Percentiles rank a stretch among this genome's conserved stretches.
Conservation (phyloP, 2,888 invertebrate species). For the Lymantria monacha region DNA sequence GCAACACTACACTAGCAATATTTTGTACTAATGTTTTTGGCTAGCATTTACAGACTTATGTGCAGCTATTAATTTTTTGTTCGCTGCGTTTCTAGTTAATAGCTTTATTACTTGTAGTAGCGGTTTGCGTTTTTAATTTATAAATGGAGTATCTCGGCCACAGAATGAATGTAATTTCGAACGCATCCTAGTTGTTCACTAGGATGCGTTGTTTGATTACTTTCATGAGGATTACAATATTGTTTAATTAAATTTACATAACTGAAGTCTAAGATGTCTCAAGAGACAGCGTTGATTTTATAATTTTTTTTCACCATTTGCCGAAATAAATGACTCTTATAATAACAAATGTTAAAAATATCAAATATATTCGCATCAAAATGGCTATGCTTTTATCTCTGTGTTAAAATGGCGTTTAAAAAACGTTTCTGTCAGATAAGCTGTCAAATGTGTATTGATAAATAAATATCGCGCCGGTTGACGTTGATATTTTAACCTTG, state of each 20-base stretch:
- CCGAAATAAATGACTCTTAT: no score
- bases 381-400: no score
- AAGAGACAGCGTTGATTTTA: constrained; percentile 13
- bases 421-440: no score
- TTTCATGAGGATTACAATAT: constrained; percentile 23
- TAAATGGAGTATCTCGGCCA: constrained; percentile 39
- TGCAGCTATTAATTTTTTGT: constrained; percentile 52
- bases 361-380: no score
- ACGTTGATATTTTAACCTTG: no score
- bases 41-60: constrained; percentile 57
- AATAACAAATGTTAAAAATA: no score
- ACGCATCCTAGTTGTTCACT: no score
- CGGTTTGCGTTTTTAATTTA: constrained; percentile 56
- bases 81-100: constrained; percentile 58
- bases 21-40: constrained; percentile 66
- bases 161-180: constrained; percentile 28
- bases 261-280: constrained; percentile 16
- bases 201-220: constrained; percentile 3
- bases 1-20: constrained; percentile 53
- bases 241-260: not conserved
- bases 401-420: no score
- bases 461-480: no score
- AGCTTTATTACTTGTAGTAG: constrained; percentile 66
- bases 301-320: not conserved
- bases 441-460: no score